A percentile compares a stretch with the other conserved stretches of the same genome.
These are phyloP conservation scores for Leptopilina clavipes DNA, from an alignment of 1,140 invertebrate species.

Conservation along the genomic window DNA sequence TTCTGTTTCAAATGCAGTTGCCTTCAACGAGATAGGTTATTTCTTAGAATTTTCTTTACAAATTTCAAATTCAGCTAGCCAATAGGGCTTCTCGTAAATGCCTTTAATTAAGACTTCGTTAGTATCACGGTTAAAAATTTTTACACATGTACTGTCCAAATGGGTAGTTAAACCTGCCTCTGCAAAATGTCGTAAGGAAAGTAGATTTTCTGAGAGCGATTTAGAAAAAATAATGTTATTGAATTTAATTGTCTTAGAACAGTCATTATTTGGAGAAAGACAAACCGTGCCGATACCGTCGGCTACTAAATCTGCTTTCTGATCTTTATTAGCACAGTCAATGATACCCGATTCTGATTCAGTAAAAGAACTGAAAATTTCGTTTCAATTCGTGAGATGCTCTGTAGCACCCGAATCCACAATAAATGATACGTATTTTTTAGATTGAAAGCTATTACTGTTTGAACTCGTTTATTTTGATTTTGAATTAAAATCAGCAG, in stretches of 20 bases:
- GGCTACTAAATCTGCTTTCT: conserved; percentile 19
- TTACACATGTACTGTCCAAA: conserved; percentile 24
- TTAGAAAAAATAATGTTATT: conserved; percentile 24
- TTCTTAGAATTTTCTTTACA: conserved; percentile 26
- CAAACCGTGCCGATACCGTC: conserved; percentile 27
- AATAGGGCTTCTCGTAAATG: not conserved
- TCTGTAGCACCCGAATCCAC: conserved; percentile 33
- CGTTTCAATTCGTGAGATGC: not conserved
- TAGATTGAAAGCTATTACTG: too few species aligned
- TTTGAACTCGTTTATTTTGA: not conserved
- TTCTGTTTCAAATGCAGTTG: not conserved
- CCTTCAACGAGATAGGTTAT: not conserved
- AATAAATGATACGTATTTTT: not conserved
- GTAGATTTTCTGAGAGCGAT: conserved; percentile 34
- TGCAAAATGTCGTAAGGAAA: conserved; percentile 33
- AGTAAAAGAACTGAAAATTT: not conserved
- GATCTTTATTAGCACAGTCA: conserved; percentile 43
- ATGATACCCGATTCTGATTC: conserved; percentile 1
- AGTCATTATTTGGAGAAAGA: not conserved
- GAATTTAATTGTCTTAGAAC: conserved; percentile 19
- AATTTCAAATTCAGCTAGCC: conserved; percentile 37
- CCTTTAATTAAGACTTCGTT: conserved; percentile 29
- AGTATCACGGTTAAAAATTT: conserved; percentile 25
- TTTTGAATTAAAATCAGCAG: too few species aligned
- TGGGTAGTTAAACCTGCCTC: conserved; percentile 37